Conservation (phyloP, 2,797 vertebrate genomes). For the Neosilurus hyrtlii region DNA sequence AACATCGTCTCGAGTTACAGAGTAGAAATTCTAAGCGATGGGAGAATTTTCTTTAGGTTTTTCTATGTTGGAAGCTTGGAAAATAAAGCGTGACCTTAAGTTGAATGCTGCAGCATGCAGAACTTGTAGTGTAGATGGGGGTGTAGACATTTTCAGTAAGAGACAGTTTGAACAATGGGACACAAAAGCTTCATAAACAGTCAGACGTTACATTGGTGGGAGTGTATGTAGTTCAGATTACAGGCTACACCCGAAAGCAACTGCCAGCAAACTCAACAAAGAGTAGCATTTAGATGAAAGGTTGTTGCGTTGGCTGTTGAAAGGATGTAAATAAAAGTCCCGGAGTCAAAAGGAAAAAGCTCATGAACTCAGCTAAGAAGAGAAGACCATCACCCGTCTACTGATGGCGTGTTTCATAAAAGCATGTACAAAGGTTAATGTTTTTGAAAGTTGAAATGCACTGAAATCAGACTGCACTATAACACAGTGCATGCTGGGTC, state of each 20-base stretch:
- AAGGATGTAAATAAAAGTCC: neutral
- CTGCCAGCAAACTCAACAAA: neutral
- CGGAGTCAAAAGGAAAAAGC: neutral
- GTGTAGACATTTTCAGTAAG: neutral
- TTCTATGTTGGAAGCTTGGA: neutral
- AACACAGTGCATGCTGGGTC: neutral
- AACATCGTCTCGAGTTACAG: too few species aligned
- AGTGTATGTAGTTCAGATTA: neutral
- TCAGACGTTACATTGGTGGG: neutral
- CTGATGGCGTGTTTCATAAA: too few species aligned
- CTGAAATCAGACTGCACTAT: neutral
- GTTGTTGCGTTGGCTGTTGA: neutral
- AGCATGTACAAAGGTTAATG: neutral
- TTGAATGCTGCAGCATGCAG: neutral
- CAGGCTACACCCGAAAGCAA: neutral
- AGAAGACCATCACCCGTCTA: too few species aligned
- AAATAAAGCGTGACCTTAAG: neutral
- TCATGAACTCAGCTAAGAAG: neutral
- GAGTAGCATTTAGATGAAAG: too few species aligned
- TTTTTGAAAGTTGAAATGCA: neutral
- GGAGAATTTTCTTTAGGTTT: neutral
- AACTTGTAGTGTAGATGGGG: neutral
- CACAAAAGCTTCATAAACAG: too few species aligned
- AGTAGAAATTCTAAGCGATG: neutral
- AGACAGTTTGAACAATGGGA: neutral